phyloP scores from a whole-genome alignment of 2,113 vertebrate genomes.

The Hippocampus mohnikei region DNA sequence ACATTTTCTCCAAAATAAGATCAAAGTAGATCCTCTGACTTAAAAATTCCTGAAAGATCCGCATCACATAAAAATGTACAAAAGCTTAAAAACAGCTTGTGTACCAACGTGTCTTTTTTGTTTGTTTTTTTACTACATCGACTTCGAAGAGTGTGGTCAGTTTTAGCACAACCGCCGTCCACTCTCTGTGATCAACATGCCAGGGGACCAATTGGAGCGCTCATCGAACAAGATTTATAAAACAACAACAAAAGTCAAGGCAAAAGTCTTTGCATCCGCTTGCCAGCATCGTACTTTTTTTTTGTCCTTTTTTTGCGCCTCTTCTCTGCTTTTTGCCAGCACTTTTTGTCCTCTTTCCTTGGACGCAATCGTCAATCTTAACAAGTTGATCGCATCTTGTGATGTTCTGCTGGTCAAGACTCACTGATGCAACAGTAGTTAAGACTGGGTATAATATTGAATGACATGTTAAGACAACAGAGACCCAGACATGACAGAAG shows the following conservation, averaged over 20 bases:
- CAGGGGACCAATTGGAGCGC: conserved; percentile 39
- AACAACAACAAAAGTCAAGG: conserved; percentile 16
- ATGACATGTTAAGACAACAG: conserved; percentile 35
- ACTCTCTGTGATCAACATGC: conserved; percentile 63
- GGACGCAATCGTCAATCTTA: conserved; percentile 40
- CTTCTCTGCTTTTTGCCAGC: neutral
- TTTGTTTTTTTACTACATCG: conserved; percentile 39
- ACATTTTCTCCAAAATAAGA: conserved; percentile 77
- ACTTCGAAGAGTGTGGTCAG: conserved; percentile 49
- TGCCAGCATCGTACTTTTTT: conserved; percentile 48
- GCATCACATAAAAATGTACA: conserved; percentile 91
- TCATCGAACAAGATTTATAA: conserved; percentile 4
- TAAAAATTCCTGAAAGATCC: conserved; percentile 95
- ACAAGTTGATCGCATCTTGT: conserved; percentile 33
- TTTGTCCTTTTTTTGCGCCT: neutral
- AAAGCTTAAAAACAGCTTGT: conserved; percentile 81
- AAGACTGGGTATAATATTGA: conserved; percentile 34
- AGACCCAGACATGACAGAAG: neutral
- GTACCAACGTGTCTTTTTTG: conserved; percentile 73
- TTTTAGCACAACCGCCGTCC: conserved; percentile 17
- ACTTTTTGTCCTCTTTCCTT: conserved; percentile 10
- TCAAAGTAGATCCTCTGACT: conserved; percentile 80
- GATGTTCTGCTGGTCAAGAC: neutral
- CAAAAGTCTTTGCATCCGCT: conserved; percentile 22
- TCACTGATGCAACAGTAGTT: conserved; percentile 15